Conservation (phyloP, 2,113 vertebrate genomes). For the Eonycteris spelaea region DNA sequence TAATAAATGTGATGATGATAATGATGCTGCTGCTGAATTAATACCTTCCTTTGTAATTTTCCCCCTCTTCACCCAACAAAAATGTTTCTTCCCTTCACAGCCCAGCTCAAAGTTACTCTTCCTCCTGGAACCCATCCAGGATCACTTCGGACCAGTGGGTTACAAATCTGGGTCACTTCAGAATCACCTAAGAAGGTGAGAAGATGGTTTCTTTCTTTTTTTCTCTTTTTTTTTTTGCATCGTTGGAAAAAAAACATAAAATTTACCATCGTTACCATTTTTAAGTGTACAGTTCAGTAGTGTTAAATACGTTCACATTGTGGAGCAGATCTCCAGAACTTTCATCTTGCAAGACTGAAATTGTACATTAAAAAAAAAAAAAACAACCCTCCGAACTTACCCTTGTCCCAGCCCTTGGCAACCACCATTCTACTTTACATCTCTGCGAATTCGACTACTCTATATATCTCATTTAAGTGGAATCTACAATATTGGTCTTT, state of each 20-base stretch:
- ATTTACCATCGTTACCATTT: background rate
- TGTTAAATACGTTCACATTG: background rate
- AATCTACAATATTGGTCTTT: background rate
- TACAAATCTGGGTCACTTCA: background rate
- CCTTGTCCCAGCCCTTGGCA: background rate
- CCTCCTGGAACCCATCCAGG: background rate
- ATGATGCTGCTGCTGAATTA: no score
- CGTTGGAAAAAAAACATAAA: background rate
- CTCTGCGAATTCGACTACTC: background rate
- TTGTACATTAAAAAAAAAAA: background rate
- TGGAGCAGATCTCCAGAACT: background rate
- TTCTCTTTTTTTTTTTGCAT: background rate
- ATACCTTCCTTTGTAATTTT: background rate
- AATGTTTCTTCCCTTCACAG: background rate
- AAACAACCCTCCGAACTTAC: background rate
- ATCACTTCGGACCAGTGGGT: background rate
- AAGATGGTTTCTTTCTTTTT: background rate
- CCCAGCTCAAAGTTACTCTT: background rate
- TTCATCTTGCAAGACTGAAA: background rate
- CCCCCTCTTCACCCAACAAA: background rate
- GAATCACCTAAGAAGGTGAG: background rate
- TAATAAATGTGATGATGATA: background rate
- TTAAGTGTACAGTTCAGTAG: background rate
- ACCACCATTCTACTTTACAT: background rate
- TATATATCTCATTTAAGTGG: background rate